A percentile compares a stretch with the other conserved stretches of the same genome.
These are phyloP conservation scores for Drosophila bifasciata DNA, from an alignment of 1,140 invertebrate genomes.

Conservation along the genomic window DNA sequence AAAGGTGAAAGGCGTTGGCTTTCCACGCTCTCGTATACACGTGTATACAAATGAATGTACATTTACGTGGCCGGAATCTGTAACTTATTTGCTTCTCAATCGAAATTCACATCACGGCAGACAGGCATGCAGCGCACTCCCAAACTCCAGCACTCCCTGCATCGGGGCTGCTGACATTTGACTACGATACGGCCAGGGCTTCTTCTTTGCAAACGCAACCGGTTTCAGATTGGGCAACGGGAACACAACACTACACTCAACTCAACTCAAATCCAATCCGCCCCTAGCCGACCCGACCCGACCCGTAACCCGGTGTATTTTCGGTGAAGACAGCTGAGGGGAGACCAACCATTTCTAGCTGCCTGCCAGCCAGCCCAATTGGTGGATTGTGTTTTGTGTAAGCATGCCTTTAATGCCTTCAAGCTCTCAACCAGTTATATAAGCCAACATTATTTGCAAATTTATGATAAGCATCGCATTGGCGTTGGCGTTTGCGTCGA, in stretches of 20 bases:
- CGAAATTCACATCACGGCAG: slow-evolving; percentile 45
- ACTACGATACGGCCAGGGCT: slow-evolving; percentile 12
- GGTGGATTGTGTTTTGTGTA: background rate
- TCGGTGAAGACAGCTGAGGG: too few species aligned
- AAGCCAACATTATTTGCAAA: slow-evolving; percentile 66
- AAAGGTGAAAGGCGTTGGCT: slow-evolving; percentile 56
- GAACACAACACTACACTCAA: background rate
- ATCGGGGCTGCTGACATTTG: slow-evolving; percentile 18
- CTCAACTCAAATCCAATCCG: too few species aligned
- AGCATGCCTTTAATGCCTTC: slow-evolving; percentile 2
- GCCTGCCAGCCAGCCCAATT: slow-evolving; percentile 7
- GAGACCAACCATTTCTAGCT: slow-evolving; percentile 13
- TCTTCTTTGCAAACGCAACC: slow-evolving; percentile 17
- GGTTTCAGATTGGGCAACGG: slow-evolving; percentile 21
- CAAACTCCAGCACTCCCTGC: background rate
- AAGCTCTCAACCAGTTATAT: slow-evolving; percentile 53
- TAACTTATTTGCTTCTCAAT: slow-evolving; percentile 44
- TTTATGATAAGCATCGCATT: slow-evolving; percentile 54
- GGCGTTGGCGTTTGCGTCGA: background rate
- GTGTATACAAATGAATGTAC: slow-evolving; percentile 24
- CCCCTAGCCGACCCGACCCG: too few species aligned
- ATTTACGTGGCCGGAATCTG: slow-evolving; percentile 59
- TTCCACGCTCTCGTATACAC: background rate
- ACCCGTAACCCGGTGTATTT: too few species aligned
- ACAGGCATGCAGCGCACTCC: background rate